Percentiles rank a stretch among this genome's conserved stretches.
These are phyloP conservation scores for Neodiprion fabricii DNA, from an alignment of 1,140 invertebrate genomes.

Conservation along the genomic window DNA sequence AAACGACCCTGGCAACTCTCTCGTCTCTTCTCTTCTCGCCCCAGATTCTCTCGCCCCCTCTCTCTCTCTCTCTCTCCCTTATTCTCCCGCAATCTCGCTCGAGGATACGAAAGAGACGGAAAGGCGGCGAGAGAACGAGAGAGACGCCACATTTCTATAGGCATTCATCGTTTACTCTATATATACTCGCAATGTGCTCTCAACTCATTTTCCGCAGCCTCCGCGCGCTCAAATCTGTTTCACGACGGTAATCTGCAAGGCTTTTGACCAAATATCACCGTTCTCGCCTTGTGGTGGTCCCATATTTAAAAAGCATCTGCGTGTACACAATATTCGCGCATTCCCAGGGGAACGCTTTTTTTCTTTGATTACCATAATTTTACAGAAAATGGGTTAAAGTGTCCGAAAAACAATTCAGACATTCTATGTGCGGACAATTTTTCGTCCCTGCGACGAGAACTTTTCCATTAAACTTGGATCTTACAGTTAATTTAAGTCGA, in stretches of 20 bases:
- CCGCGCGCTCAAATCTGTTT: slow-evolving; percentile 32
- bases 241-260: slow-evolving; percentile 37
- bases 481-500: too few relatives aligned
- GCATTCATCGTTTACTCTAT: slow-evolving; percentile 47
- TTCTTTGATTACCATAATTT: neutral
- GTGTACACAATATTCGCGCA: neutral
- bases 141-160: slow-evolving; percentile 43
- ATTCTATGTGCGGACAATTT: neutral
- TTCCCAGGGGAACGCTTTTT: neutral
- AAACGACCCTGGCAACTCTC: slow-evolving; percentile 19
- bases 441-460: slow-evolving; percentile 16
- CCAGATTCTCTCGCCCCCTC: neutral
- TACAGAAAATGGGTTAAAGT: neutral
- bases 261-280: slow-evolving; percentile 37
- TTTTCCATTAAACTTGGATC: slow-evolving; percentile 17
- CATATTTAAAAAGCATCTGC: neutral
- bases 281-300: slow-evolving; percentile 9
- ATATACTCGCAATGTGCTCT: slow-evolving; percentile 21
- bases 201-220: slow-evolving; percentile 36
- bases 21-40: neutral
- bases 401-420: neutral
- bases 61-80: neutral
- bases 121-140: slow-evolving; percentile 26
- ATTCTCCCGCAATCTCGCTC: slow-evolving; percentile 15
- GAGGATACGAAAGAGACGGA: slow-evolving; percentile 17